Evolutionary conservation across 2,113 vertebrate species (phyloP).

Genomic region (Catagonus wagneri): DNA sequence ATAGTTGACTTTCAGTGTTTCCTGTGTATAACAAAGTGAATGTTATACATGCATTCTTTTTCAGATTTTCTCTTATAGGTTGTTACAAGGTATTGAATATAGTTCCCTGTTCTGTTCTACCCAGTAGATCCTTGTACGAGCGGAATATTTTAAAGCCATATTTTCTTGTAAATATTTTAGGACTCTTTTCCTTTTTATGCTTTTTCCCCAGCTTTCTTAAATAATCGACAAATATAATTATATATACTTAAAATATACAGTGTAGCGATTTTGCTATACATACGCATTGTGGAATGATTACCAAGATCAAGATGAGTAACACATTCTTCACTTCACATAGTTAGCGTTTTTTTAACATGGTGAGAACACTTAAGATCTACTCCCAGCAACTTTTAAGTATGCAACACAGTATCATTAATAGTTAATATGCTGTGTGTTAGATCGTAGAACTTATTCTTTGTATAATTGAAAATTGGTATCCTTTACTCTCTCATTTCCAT

Average conservation of each 20-base stretch:
- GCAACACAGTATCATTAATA: neutral
- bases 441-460: neutral
- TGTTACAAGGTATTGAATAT: neutral
- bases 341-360: neutral
- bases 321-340: neutral
- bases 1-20: neutral
- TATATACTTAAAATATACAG: neutral
- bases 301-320: neutral
- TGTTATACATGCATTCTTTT: neutral
- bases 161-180: slow-evolving; percentile 26
- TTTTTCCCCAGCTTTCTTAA: neutral
- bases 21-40: neutral
- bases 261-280: neutral
- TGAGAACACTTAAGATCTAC: neutral
- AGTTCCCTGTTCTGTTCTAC: neutral
- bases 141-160: slow-evolving; percentile 3
- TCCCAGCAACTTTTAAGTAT: neutral
- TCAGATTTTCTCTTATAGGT: neutral
- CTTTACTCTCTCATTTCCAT: neutral
- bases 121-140: neutral
- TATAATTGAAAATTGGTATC: neutral
- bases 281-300: neutral
- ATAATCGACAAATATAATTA: neutral
- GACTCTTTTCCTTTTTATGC: neutral
- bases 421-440: neutral